Evolutionary conservation across 2,113 vertebrate genomes (phyloP).

Genomic region (Sterrhoptilus dennistouni): DNA sequence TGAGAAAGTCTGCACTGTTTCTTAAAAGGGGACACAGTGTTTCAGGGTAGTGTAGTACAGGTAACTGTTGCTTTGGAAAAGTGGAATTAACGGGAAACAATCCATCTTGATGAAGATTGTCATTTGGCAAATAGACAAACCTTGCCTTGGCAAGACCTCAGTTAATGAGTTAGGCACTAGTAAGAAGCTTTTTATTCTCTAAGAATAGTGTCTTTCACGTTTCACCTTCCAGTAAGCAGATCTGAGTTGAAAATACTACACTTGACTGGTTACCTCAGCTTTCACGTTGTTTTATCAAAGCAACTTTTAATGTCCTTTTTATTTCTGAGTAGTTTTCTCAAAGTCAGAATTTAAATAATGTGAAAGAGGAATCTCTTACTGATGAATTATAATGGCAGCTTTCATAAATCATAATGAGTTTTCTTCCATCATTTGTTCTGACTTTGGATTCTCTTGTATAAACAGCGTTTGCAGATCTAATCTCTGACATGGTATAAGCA

Average conservation of each 20-base stretch:
- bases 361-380: neutral
- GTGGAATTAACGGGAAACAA: neutral
- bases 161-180: constrained; percentile 41
- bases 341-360: neutral
- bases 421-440: neutral
- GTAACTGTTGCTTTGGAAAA: neutral
- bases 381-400: neutral
- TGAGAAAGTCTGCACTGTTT: neutral
- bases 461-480: neutral
- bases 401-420: neutral
- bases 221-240: constrained; percentile 53
- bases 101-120: constrained; percentile 6
- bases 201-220: constrained; percentile 62
- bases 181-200: constrained; percentile 60
- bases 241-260: constrained; percentile 19
- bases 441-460: neutral
- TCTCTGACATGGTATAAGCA: neutral
- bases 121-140: constrained; percentile 33
- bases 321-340: neutral
- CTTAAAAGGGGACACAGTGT: neutral
- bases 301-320: neutral
- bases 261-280: constrained; percentile 32
- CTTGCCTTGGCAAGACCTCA: constrained; percentile 28
- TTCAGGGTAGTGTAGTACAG: neutral
- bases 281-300: neutral